Percentiles rank a stretch among this genome's conserved stretches.
phyloP scores from a whole-genome alignment of 2,888 invertebrate species.

The Heliconius aoede region DNA sequence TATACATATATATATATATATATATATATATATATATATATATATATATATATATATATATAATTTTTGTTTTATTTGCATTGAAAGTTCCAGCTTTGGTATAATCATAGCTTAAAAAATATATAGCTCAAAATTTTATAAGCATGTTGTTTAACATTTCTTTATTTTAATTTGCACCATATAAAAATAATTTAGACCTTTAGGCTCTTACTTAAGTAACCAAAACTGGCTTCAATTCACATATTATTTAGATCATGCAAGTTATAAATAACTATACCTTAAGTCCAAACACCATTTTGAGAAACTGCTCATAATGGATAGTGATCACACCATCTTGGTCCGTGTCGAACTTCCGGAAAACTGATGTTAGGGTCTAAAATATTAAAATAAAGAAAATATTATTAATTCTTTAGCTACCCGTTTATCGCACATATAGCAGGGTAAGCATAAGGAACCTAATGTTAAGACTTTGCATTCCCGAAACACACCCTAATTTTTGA shows the following conservation, averaged over 20 bases:
- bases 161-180: neutral
- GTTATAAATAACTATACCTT: conserved; percentile 81
- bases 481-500: too few relatives aligned
- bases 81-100: neutral
- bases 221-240: conserved; percentile 11
- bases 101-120: neutral
- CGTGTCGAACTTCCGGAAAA: conserved; percentile 94
- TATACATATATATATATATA: neutral
- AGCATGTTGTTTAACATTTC: neutral
- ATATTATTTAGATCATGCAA: conserved; percentile 7
- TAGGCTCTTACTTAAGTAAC: neutral
- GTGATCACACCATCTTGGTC: conserved; percentile 97
- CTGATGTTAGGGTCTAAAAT: conserved; percentile 92
- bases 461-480: too few relatives aligned
- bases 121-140: neutral
- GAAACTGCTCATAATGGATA: conserved; percentile 97
- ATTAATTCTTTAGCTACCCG: neutral
- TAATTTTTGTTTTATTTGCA: neutral
- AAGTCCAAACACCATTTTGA: conserved; percentile 94
- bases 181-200: neutral
- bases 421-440: neutral
- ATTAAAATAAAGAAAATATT: conserved; percentile 4
- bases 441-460: too few relatives aligned
- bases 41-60: neutral
- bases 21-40: neutral